Conservation (phyloP, 2,888 invertebrate genomes). For the Achlya flavicornis region DNA sequence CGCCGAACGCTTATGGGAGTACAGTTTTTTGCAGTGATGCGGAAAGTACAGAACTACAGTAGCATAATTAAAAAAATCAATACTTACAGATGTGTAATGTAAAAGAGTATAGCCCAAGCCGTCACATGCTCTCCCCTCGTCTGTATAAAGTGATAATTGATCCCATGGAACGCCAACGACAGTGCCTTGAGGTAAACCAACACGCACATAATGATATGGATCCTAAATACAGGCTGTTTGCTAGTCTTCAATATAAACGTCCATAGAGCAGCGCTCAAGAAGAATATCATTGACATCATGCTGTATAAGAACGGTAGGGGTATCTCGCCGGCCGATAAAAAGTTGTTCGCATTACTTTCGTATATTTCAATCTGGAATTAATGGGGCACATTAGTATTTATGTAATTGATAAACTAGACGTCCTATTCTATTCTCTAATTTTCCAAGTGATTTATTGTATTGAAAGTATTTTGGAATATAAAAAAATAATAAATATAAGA, state of each 20-base stretch:
- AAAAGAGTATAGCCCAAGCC: conserved; percentile 98
- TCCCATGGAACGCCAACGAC: conserved; percentile 96
- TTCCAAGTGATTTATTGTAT: too few species aligned
- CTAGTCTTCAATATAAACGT: conserved; percentile 92
- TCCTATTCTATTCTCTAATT: too few species aligned
- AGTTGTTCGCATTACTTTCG: conserved; percentile 93
- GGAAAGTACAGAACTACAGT: too few species aligned
- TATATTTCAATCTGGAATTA: conserved; percentile 90
- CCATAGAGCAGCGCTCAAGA: conserved; percentile 96
- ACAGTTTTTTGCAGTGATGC: too few species aligned
- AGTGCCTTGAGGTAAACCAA: conserved; percentile 96
- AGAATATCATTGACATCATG: conserved; percentile 95
- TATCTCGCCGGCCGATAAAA: conserved; percentile 97
- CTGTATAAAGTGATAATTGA: conserved; percentile 97
- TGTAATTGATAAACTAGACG: not conserved
- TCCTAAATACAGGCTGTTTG: conserved; percentile 94
- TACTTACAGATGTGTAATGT: conserved; percentile 97
- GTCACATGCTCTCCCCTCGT: conserved; percentile 96
- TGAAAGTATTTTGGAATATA: too few species aligned
- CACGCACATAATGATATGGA: conserved; percentile 98
- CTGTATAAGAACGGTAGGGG: conserved; percentile 96
- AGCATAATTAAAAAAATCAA: conserved; percentile 10
- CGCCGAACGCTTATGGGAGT: too few species aligned
- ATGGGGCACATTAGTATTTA: not conserved
- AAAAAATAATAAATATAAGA: too few species aligned